These are phyloP conservation scores for Drosophila neotestacea DNA, from an alignment of 2,888 invertebrate genomes.

Conservation along the genomic window DNA sequence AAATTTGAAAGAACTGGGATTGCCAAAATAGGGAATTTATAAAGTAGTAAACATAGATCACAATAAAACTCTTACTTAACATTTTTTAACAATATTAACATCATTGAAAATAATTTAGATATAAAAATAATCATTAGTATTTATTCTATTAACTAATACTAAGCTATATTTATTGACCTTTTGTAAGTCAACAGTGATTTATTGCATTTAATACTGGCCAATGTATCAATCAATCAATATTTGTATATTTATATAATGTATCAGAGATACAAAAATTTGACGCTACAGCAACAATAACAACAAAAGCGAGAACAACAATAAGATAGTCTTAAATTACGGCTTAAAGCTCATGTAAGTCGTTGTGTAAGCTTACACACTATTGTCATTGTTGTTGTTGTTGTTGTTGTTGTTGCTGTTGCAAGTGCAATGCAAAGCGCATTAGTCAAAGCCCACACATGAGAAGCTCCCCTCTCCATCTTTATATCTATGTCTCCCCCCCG, in stretches of 20 bases:
- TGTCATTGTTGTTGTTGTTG: constrained; percentile 37
- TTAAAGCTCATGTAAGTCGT: constrained; percentile 73
- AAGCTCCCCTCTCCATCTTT: constrained; percentile 7
- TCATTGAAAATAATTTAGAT: no score
- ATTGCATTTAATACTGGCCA: constrained; percentile 3
- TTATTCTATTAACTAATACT: not conserved
- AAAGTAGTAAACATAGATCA: no score
- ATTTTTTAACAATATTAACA: no score
- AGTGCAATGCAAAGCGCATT: constrained; percentile 76
- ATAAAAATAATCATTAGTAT: no score
- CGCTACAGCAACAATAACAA: constrained; percentile 20
- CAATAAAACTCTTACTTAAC: no score
- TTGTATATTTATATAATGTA: constrained; percentile 42
- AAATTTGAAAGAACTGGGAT: no score
- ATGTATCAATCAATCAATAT: constrained; percentile 33
- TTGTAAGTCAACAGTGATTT: not conserved
- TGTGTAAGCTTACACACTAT: constrained; percentile 66
- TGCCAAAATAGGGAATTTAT: no score
- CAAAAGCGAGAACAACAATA: constrained; percentile 20
- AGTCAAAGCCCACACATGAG: constrained; percentile 60
- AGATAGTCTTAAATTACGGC: constrained; percentile 72
- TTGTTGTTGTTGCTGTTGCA: constrained; percentile 56
- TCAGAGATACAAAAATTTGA: constrained; percentile 36
- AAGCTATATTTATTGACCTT: not conserved
- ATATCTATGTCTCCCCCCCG: not conserved